Conservation (phyloP, 2,797 vertebrate genomes). For the Leptodactylus fallax region DNA sequence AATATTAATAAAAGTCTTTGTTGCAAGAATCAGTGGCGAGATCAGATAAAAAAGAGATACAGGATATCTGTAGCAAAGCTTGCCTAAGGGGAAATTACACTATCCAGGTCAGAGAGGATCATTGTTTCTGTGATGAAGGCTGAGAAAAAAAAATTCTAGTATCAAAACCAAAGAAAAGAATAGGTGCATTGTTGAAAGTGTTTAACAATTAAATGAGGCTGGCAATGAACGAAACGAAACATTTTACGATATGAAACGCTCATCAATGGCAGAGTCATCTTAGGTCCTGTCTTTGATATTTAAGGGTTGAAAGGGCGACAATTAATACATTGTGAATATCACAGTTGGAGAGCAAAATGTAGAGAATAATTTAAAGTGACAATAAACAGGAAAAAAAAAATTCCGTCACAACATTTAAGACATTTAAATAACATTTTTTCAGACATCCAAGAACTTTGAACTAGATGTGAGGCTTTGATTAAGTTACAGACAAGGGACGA, state of each 20-base stretch:
- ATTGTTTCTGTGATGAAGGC: constrained; percentile 38
- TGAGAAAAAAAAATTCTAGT: constrained; percentile 55
- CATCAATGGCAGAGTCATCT: constrained; percentile 1
- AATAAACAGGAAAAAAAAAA: not conserved
- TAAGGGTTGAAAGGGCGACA: not conserved
- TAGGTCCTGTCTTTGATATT: constrained; percentile 42
- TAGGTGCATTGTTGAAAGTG: not conserved
- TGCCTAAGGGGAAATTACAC: constrained; percentile 69
- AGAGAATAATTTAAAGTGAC: not conserved
- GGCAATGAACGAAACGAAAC: constrained; percentile 26
- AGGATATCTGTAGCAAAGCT: constrained; percentile 71
- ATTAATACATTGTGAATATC: constrained; percentile 1
- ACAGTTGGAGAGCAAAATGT: not conserved
- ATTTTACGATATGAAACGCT: not conserved
- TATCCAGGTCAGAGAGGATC: constrained; percentile 54
- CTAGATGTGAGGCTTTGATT: not conserved
- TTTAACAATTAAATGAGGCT: not conserved
- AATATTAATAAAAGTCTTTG: constrained; percentile 85
- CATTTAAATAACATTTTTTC: not conserved
- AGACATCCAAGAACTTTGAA: not conserved
- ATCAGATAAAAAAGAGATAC: constrained; percentile 80
- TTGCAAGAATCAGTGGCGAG: constrained; percentile 77
- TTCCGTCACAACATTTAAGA: not conserved
- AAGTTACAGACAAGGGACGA: not conserved
- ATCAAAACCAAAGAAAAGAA: constrained; percentile 59